Base-by-base conservation (phyloP, 2,113 vertebrate species). In the Scophthalmus maximus region DNA sequence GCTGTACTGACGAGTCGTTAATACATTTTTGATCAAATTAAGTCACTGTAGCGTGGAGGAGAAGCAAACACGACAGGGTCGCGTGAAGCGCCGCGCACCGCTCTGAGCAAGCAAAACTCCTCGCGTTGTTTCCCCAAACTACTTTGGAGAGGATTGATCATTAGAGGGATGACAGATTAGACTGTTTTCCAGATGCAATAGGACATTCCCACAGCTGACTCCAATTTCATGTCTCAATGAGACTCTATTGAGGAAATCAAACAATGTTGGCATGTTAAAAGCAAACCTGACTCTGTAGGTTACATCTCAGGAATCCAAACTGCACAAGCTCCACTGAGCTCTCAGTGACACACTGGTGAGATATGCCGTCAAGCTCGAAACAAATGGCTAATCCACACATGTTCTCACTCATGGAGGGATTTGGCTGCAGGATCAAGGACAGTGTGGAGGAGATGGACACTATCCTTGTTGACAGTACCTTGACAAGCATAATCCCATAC, bases 381-480 rank as follows among this genome's bases (percentile, higher is more conserved):
- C 49, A 53, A 82, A 87, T 61, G 55, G 88, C 68, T 90, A 87
- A 92, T 86, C 88, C 86, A 89, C 92, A 92, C 89, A 88, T 93
- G 89, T 91, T 93, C 88, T 91, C 87, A 90, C 92, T 93, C 91
- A 93, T 52, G 62, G 78, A 51, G 49, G 68, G 88, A 91, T 89
- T 91, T 90, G 83, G 88, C 87, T 79, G 83, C 68, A 76, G 88
- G 90, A 89, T 92, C 87, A 91, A 90, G 92, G 90, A 85, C 88
- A 65, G 80, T 76, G 89, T 90, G 84, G 87, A 91, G 86, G 89
- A 92, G 91, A 92, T 82, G 91, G 92, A 92, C 92, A 86, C 90
- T 89, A 85, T 87, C 85, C 90, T 91, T 93, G 91, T 92, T 94
- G 93, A 93, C 93, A 93, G 91, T 93, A 92, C 88, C 90, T 90